Evolutionary conservation across 2,888 invertebrate genomes (phyloP).

Genomic region (Cecidostiba fungosa): DNA sequence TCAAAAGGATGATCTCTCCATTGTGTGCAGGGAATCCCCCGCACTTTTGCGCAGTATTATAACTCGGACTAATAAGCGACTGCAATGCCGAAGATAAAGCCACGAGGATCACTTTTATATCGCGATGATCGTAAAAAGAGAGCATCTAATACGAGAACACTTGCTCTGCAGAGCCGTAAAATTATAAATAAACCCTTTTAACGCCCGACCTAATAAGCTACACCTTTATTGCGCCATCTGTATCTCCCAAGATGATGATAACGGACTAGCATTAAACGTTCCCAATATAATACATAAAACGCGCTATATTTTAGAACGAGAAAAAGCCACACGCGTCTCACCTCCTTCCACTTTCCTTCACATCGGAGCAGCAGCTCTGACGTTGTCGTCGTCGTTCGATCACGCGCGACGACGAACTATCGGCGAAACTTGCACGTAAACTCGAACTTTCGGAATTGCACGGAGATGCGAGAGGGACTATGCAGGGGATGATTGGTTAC

Average conservation of each 20-base stretch:
- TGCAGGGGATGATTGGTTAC: neutral
- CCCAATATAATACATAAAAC: neutral
- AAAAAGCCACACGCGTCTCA: too few relatives aligned
- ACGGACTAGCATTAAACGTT: too few relatives aligned
- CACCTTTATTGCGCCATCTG: neutral
- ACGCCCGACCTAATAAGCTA: constrained; percentile 11
- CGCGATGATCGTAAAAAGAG: neutral
- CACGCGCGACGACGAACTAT: constrained; percentile 20
- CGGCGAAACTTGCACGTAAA: neutral
- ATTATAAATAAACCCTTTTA: constrained; percentile 42
- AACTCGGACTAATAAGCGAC: neutral
- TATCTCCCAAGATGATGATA: neutral
- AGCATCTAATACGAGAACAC: constrained; percentile 1
- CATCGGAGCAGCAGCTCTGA: neutral
- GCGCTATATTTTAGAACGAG: neutral
- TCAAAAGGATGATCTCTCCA: too few relatives aligned
- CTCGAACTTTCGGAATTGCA: constrained; percentile 9
- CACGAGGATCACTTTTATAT: constrained; percentile 19
- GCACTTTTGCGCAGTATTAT: neutral
- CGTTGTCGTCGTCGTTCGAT: neutral
- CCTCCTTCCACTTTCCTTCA: neutral
- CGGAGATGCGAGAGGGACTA: neutral
- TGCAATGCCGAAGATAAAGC: neutral
- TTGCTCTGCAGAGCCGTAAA: constrained; percentile 9
- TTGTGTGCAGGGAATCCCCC: too few relatives aligned